phyloP scores from a whole-genome alignment of 2,797 vertebrate genomes.

The Synanceia verrucosa region DNA sequence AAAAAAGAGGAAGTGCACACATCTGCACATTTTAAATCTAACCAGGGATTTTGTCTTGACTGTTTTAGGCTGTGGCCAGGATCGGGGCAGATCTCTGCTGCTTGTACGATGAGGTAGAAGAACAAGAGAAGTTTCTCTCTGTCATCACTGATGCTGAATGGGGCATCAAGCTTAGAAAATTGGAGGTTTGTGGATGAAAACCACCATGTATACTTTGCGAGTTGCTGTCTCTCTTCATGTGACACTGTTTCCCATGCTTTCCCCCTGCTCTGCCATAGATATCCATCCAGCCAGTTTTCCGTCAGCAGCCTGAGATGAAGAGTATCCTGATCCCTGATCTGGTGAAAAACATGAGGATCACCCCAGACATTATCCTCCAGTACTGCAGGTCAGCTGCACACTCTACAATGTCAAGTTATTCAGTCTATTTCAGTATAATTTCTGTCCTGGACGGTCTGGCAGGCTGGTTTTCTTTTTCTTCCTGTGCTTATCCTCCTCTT shows the following conservation, averaged over 20 bases:
- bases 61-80: conserved; percentile 86
- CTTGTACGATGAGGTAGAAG: conserved; percentile 81
- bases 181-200: conserved; percentile 77
- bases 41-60: not conserved
- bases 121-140: conserved; percentile 85
- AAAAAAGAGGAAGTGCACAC: too few species aligned
- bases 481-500: not conserved
- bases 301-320: conserved; percentile 87
- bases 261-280: conserved; percentile 81
- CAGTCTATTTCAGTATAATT: not conserved
- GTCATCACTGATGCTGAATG: conserved; percentile 91
- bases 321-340: conserved; percentile 87
- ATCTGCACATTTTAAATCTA: not conserved
- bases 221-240: not conserved
- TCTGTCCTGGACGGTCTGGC: not conserved
- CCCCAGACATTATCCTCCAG: conserved; percentile 87
- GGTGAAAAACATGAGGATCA: conserved; percentile 88
- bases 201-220: not conserved
- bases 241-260: not conserved
- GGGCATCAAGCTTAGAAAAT: conserved; percentile 89
- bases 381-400: conserved; percentile 88
- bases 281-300: conserved; percentile 93
- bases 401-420: not conserved
- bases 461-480: not conserved
- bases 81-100: conserved; percentile 89